phyloP scores from a whole-genome alignment of 2,797 vertebrate genomes.

The Coregonus ussuriensis region DNA sequence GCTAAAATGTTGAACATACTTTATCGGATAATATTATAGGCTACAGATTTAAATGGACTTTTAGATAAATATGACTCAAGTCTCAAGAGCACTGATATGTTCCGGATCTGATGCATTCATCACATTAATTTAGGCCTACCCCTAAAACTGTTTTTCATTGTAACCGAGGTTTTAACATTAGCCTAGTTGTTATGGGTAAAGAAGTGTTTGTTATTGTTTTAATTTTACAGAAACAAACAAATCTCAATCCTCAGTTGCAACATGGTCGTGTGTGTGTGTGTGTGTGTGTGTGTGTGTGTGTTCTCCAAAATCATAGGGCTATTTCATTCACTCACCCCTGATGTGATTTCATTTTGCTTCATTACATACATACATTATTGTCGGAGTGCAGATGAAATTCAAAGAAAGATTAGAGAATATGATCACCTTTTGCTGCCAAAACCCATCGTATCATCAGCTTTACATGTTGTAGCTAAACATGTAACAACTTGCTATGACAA shows the following conservation, averaged over 20 bases:
- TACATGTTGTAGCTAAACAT: slow-evolving; percentile 38
- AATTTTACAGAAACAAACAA: no score
- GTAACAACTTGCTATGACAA: slow-evolving; percentile 48
- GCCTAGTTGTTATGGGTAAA: no score
- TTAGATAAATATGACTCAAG: background rate
- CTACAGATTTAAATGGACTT: background rate
- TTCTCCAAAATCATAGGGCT: background rate
- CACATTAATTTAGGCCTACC: no score
- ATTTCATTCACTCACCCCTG: background rate
- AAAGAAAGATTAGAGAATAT: background rate
- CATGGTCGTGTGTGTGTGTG: background rate
- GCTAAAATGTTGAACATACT: background rate
- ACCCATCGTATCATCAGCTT: background rate
- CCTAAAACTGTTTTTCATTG: no score
- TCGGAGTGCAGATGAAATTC: background rate
- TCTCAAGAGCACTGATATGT: no score
- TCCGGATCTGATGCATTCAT: no score
- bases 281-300: slow-evolving; percentile 15
- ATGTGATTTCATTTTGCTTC: slow-evolving; percentile 9
- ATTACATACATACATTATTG: background rate
- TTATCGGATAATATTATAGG: background rate
- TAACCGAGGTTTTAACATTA: no score
- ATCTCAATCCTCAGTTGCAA: no score
- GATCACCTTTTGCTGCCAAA: background rate
- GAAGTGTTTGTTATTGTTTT: no score